phyloP scores from a whole-genome alignment of 2,797 vertebrate genomes.

The Clamator glandarius region DNA sequence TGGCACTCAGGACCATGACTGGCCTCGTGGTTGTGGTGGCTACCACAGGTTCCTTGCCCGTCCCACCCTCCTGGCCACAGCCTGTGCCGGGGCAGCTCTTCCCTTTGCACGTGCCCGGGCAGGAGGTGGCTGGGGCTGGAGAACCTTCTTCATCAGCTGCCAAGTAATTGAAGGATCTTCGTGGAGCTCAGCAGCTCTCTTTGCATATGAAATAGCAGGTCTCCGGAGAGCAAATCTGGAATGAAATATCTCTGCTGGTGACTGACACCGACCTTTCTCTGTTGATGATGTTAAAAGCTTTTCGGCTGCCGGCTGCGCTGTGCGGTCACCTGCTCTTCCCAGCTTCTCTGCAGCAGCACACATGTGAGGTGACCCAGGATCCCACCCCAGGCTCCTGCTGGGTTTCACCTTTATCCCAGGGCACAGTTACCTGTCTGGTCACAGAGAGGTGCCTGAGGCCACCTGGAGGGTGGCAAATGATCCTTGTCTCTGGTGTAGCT shows the following conservation, averaged over 20 bases:
- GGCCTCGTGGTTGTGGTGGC: fast-evolving
- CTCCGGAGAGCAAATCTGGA: constrained; percentile 2
- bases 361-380: fast-evolving
- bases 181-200: background rate
- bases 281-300: background rate
- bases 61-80: fast-evolving
- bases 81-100: background rate
- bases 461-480: fast-evolving
- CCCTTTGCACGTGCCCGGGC: background rate
- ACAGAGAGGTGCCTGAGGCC: fast-evolving
- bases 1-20: fast-evolving
- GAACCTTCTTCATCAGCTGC: background rate
- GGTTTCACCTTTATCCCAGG: background rate
- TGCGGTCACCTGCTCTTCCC: background rate
- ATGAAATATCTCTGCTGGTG: background rate
- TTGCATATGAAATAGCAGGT: background rate
- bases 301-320: fast-evolving
- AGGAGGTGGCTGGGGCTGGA: background rate
- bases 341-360: background rate
- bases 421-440: fast-evolving
- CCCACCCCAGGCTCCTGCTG: background rate
- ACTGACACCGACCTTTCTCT: background rate
- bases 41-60: background rate
- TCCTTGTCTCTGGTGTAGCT: background rate
- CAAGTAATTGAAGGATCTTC: background rate